These are phyloP conservation scores for Speoplatyrhinus poulsoni DNA, from an alignment of 2,113 vertebrate species.

Conservation along the genomic window DNA sequence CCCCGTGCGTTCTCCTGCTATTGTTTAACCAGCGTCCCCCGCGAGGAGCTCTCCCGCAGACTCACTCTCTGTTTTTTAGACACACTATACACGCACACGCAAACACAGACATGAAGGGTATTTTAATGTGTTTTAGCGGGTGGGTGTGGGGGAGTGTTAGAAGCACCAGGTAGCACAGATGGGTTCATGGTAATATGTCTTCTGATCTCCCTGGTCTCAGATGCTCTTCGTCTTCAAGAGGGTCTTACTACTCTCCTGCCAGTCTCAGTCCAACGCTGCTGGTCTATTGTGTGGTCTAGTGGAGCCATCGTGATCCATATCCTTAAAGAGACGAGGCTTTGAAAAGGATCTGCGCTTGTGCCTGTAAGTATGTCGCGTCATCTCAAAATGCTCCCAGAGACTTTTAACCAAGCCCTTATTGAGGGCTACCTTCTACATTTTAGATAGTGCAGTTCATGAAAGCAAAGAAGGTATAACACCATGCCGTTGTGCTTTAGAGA, in stretches of 20 bases:
- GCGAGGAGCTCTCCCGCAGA: constrained; percentile 21
- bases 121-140: constrained; percentile 40
- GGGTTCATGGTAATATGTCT: constrained; percentile 51
- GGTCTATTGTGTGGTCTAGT: constrained; percentile 48
- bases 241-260: constrained; percentile 64
- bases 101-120: constrained; percentile 20
- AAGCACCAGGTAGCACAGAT: constrained; percentile 53
- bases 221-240: constrained; percentile 58
- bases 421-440: too few relatives aligned
- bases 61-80: constrained; percentile 3
- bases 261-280: constrained; percentile 61
- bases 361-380: too few relatives aligned
- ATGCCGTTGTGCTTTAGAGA: too few relatives aligned
- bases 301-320: constrained; percentile 37
- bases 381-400: too few relatives aligned
- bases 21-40: constrained; percentile 6
- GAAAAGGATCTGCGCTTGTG: constrained; percentile 33
- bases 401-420: too few relatives aligned
- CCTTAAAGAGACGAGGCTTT: constrained; percentile 38
- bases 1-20: neutral
- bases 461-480: too few relatives aligned
- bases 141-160: constrained; percentile 45
- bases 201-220: constrained; percentile 67
- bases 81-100: neutral
- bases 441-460: too few relatives aligned